A percentile compares a stretch with the other conserved stretches of the same genome.
Conservation (phyloP, 2,797 vertebrate species). For the Aldrovandia affinis region DNA sequence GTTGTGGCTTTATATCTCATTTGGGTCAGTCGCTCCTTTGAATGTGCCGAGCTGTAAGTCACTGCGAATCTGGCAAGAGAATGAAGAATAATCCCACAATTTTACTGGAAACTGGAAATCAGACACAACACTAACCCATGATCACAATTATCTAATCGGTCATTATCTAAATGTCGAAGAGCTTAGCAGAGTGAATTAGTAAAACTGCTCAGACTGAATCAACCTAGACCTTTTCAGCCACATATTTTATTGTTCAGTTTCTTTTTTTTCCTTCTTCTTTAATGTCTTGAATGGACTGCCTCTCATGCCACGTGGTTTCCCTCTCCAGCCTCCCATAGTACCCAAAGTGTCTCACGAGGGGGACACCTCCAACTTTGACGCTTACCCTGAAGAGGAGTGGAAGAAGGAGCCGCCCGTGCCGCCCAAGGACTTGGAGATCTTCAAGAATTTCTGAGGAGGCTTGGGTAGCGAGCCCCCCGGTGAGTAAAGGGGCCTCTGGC, state of each 20-base stretch:
- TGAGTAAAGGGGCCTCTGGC: not conserved
- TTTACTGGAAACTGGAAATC: not conserved
- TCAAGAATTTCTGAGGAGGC: conserved; percentile 87
- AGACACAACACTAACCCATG: not conserved
- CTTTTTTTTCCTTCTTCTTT: not conserved
- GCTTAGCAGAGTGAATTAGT: not conserved
- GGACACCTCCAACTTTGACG: conserved; percentile 95
- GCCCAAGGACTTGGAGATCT: conserved; percentile 88
- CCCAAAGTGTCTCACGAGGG: conserved; percentile 92
- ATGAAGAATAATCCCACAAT: not conserved
- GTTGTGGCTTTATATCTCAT: not conserved
- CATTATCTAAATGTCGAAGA: not conserved
- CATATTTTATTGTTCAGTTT: not conserved
- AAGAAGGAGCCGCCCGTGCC: conserved; percentile 81
- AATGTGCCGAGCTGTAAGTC: not conserved
- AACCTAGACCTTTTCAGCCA: not conserved
- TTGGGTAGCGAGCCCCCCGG: conserved; percentile 13
- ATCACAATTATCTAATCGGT: not conserved
- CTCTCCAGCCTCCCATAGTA: conserved; percentile 86
- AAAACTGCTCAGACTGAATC: not conserved
- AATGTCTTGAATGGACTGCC: not conserved
- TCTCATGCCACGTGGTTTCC: not conserved
- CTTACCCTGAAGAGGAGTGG: conserved; percentile 93
- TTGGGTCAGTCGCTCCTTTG: not conserved
- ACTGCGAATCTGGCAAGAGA: not conserved